Percentiles rank a stretch among this genome's conserved stretches.
Conservation (phyloP, 2,113 vertebrate genomes). For the Limnothrissa miodon region DNA sequence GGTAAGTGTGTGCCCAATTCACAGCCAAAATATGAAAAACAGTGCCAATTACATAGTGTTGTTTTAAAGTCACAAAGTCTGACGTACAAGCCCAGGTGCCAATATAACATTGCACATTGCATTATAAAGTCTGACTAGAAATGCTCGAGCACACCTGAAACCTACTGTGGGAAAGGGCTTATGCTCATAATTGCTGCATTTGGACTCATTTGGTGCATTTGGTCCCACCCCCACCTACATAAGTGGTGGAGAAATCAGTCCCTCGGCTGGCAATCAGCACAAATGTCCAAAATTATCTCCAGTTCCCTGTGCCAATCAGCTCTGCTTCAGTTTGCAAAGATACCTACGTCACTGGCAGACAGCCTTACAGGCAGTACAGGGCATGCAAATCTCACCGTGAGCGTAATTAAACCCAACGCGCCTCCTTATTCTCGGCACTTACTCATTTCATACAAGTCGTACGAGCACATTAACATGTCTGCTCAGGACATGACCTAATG, state of each 20-base stretch:
- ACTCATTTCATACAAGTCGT: not conserved
- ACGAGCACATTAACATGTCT: not conserved
- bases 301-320: not conserved
- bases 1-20: no score
- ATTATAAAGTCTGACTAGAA: no score
- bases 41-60: no score
- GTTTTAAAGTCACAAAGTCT: no score
- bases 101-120: no score
- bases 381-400: not conserved
- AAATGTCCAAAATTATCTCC: not conserved
- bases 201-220: no score
- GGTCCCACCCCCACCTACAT: not conserved
- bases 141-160: no score
- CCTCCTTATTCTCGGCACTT: not conserved
- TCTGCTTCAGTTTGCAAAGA: not conserved
- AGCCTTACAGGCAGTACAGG: not conserved
- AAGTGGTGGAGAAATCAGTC: not conserved
- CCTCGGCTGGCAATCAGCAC: not conserved
- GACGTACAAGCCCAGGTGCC: no score
- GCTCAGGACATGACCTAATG: not conserved
- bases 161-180: not conserved
- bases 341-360: not conserved
- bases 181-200: not conserved
- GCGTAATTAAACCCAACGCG: not conserved
- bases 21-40: no score